These are phyloP conservation scores for Epinephelus moara DNA, from an alignment of 2,113 vertebrate genomes.

Conservation along the genomic window DNA sequence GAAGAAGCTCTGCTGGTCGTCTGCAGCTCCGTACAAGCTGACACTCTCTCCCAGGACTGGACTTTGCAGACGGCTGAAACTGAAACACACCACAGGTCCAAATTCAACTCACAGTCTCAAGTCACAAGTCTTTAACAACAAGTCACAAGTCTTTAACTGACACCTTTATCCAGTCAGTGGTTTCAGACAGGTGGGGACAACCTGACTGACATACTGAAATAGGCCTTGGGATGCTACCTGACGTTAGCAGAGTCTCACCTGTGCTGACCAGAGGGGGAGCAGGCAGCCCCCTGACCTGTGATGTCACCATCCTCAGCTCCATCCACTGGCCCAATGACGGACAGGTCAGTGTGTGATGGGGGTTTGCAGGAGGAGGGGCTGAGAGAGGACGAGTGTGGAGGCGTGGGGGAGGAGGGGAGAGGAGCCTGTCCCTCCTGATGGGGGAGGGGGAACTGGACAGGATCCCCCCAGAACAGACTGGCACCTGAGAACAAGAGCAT, in stretches of 20 bases:
- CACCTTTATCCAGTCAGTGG: too few species aligned
- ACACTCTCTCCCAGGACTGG: constrained; percentile 80
- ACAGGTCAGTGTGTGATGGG: constrained; percentile 47
- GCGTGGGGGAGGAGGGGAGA: not conserved
- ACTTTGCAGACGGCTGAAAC: constrained; percentile 63
- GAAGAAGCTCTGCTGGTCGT: constrained; percentile 70
- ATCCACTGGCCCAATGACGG: not conserved
- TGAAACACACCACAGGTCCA: not conserved
- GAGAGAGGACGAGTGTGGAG: constrained; percentile 77
- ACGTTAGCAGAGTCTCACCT: constrained; percentile 45
- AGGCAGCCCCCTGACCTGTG: constrained; percentile 1
- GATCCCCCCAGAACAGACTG: constrained; percentile 91
- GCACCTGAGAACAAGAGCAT: constrained; percentile 84
- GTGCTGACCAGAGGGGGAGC: not conserved
- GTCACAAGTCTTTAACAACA: too few species aligned
- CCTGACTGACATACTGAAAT: too few species aligned
- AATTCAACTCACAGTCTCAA: too few species aligned
- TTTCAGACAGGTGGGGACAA: too few species aligned
- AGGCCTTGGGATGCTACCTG: too few species aligned
- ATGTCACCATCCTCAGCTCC: constrained; percentile 3
- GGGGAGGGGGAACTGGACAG: constrained; percentile 49
- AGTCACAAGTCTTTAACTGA: too few species aligned
- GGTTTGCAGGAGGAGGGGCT: constrained; percentile 57
- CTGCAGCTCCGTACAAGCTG: constrained; percentile 75
- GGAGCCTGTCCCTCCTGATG: constrained; percentile 23